Conservation (phyloP, 2,888 invertebrate genomes). For the Drosophila pullipes region DNA sequence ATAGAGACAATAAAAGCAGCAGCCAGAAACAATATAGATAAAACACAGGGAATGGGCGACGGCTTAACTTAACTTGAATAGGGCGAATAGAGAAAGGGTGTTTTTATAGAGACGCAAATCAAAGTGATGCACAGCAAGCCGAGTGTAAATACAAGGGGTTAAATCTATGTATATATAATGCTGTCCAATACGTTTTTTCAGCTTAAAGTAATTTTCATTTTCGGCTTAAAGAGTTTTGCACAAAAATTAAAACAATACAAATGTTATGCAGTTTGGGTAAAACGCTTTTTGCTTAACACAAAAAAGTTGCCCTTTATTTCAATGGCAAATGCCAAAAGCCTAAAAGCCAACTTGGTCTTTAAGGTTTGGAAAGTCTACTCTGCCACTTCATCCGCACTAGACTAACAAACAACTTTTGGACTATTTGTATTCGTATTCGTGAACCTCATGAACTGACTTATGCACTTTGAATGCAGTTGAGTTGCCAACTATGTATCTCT, state of each 20-base stretch:
- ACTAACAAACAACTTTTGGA: constrained; percentile 49
- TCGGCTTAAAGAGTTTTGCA: constrained; percentile 14
- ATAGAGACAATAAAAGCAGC: constrained; percentile 35
- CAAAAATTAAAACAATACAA: background rate
- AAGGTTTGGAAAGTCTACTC: constrained; percentile 10
- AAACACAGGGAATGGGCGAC: constrained; percentile 1
- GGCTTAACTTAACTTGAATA: background rate
- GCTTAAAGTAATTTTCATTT: background rate
- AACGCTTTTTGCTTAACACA: constrained; percentile 30
- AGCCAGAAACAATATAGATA: constrained; percentile 42
- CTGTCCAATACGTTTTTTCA: constrained; percentile 13
- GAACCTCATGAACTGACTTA: constrained; percentile 68
- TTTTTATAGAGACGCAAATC: constrained; percentile 31
- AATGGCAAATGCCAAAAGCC: constrained; percentile 42
- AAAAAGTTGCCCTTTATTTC: constrained; percentile 60
- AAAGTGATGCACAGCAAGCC: constrained; percentile 13
- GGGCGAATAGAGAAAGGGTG: background rate
- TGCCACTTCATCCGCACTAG: constrained; percentile 8
- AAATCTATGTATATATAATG: constrained; percentile 3
- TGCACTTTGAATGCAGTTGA: constrained; percentile 73
- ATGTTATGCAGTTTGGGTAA: constrained; percentile 17
- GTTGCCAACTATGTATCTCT: constrained; percentile 60
- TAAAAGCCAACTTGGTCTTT: constrained; percentile 45
- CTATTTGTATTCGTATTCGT: constrained; percentile 34
- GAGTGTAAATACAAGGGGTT: constrained; percentile 4